phyloP scores from a whole-genome alignment of 1,140 invertebrate genomes.

The Sitophilus oryzae region DNA sequence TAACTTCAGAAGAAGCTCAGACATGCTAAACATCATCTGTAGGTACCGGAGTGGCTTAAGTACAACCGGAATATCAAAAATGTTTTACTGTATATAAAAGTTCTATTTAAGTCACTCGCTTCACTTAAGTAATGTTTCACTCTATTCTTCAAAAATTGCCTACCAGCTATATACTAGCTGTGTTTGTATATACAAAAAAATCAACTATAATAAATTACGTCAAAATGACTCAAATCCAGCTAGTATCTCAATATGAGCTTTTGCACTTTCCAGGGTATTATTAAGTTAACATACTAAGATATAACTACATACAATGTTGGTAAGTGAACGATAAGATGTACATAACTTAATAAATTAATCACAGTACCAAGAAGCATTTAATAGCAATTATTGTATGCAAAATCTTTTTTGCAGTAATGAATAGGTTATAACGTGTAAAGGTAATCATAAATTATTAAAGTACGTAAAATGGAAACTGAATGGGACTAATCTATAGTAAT shows the following conservation, averaged over 20 bases:
- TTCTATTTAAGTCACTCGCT: constrained; percentile 44
- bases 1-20: too few species aligned
- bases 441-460: not conserved
- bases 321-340: constrained; percentile 7
- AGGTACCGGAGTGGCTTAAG: too few species aligned
- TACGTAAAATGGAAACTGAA: constrained; percentile 22
- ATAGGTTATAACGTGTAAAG: constrained; percentile 5
- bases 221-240: constrained; percentile 12
- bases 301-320: not conserved
- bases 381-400: constrained; percentile 14
- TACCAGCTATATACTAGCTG: constrained; percentile 13
- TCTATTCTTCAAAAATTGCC: constrained; percentile 4
- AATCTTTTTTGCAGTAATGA: constrained; percentile 14
- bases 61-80: not conserved
- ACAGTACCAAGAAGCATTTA: constrained; percentile 25
- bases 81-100: constrained; percentile 37
- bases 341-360: constrained; percentile 14
- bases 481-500: constrained; percentile 21
- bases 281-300: not conserved
- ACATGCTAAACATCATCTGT: too few species aligned
- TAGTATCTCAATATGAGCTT: constrained; percentile 14
- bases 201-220: too few species aligned
- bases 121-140: not conserved
- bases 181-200: not conserved
- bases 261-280: constrained; percentile 25